Percentiles rank a stretch among this genome's conserved stretches.
These are phyloP conservation scores for Microplitis deprimator DNA, from an alignment of 2,888 invertebrate species.

Conservation along the genomic window DNA sequence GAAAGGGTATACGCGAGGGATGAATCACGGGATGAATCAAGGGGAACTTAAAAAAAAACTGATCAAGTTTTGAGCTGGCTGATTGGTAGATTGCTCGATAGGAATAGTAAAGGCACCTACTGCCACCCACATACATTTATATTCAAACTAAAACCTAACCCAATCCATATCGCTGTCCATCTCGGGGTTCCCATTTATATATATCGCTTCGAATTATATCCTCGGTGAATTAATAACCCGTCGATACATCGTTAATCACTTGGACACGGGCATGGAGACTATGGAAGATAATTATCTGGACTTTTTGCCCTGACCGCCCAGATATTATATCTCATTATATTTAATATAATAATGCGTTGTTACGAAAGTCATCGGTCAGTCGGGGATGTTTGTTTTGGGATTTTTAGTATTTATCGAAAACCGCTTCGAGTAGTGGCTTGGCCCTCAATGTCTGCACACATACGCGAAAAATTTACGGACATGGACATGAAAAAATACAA, in stretches of 20 bases:
- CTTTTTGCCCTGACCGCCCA: neutral
- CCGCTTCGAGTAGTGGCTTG: constrained; percentile 59
- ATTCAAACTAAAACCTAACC: neutral
- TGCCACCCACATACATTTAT: constrained; percentile 23
- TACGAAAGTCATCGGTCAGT: constrained; percentile 37
- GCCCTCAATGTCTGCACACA: constrained; percentile 59
- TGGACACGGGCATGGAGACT: neutral
- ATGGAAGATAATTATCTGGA: constrained; percentile 24
- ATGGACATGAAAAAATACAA: constrained; percentile 58
- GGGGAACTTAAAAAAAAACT: constrained; percentile 64
- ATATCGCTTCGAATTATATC: constrained; percentile 48
- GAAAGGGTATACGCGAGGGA: constrained; percentile 36
- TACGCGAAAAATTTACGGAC: constrained; percentile 58
- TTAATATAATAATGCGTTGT: neutral
- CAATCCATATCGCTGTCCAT: constrained; percentile 41
- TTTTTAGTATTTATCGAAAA: constrained; percentile 67
- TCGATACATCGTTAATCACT: neutral
- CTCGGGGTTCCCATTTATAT: constrained; percentile 39
- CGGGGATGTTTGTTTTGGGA: constrained; percentile 53
- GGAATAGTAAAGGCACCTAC: constrained; percentile 41
- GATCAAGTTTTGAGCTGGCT: constrained; percentile 70
- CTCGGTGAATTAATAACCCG: constrained; percentile 53
- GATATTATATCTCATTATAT: neutral
- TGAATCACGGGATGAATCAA: constrained; percentile 49
- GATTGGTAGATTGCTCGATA: constrained; percentile 66